phyloP scores from a whole-genome alignment of 1,140 invertebrate genomes.

The Yoshiicerus persimilis region DNA sequence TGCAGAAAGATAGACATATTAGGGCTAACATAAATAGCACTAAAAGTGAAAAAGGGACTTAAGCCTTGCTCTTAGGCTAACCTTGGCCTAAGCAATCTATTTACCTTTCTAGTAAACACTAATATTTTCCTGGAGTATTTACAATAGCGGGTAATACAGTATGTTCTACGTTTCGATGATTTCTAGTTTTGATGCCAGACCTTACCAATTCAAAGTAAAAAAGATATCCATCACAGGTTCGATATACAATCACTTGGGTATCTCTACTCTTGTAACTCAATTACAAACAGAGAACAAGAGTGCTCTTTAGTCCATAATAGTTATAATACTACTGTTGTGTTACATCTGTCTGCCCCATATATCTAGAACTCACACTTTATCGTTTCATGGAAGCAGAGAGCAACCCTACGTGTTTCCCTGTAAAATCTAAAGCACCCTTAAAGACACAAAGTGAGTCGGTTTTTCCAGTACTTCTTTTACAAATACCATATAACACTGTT shows the following conservation, averaged over 20 bases:
- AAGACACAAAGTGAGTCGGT: no score
- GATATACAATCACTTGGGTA: not conserved
- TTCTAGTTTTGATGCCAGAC: not conserved
- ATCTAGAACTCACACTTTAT: not conserved
- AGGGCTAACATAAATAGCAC: no score
- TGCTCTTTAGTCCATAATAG: constrained; percentile 2
- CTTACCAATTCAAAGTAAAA: not conserved
- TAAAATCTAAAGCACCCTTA: no score
- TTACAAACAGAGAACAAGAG: not conserved
- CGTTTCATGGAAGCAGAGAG: not conserved
- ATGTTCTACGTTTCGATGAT: not conserved
- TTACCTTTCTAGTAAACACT: not conserved
- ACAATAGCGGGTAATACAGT: not conserved
- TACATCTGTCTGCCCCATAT: not conserved
- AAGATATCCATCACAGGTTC: not conserved
- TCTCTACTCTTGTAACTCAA: not conserved
- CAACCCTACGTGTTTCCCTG: no score
- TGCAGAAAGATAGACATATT: not conserved
- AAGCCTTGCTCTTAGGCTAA: not conserved
- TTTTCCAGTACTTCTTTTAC: no score
- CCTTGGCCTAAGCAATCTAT: not conserved
- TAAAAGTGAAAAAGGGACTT: not conserved
- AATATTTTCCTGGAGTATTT: no score
- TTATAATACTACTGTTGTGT: not conserved
- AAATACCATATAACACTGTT: no score